Base-by-base conservation (phyloP, 2,113 vertebrate species). In the Macrotus californicus region DNA sequence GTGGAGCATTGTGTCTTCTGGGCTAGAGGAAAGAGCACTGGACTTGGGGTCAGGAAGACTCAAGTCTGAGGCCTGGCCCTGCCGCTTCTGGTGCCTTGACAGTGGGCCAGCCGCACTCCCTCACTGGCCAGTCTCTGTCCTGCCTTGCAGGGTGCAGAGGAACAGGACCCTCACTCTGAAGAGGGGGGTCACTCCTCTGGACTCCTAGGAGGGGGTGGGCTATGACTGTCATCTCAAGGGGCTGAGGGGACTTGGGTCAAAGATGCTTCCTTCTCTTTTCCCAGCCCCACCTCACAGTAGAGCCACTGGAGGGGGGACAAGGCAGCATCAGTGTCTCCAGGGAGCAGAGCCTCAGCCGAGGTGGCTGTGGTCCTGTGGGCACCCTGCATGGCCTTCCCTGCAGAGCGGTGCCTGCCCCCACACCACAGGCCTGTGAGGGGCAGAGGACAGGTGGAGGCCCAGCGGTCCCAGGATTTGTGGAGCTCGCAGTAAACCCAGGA, bases 321-420 rank as follows among this genome's bases (percentile, higher is more conserved):
- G 59, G 52, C n/a, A 26, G 54, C 26, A 11, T 2, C 19, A 1
- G 7, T 5, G 18, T 48, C 66, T 50, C 16, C 11, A 43, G 39
- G 87, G 59, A 69, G 64, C 77, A 5, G 24, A 76, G 34, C 26
- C 64, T 52, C 2, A 8, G n/a, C 39, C 1, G 3, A 76, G 31
- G n/a, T 0, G 19, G 9, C 39, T 1, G 18, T 16, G 61, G 34
- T 19, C 19, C 54, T 5, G 18, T 7, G 29, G 50, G 39, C 0
- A 10, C 22, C 41, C 31, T 48, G 36, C 64, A 9, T 5, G 19
- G 64, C 34, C 39, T 73, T 31, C 79, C 41, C 89, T 50, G 8
- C 86, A 39, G 43, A 52, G 10, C 31, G 41, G 79, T 1, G 36
- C 39, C 50, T 31, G 22, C 34, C 29, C 41, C 46, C 61, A 41